These are phyloP conservation scores for Phaonia tiefii DNA, from an alignment of 2,888 invertebrate species.

Conservation along the genomic window DNA sequence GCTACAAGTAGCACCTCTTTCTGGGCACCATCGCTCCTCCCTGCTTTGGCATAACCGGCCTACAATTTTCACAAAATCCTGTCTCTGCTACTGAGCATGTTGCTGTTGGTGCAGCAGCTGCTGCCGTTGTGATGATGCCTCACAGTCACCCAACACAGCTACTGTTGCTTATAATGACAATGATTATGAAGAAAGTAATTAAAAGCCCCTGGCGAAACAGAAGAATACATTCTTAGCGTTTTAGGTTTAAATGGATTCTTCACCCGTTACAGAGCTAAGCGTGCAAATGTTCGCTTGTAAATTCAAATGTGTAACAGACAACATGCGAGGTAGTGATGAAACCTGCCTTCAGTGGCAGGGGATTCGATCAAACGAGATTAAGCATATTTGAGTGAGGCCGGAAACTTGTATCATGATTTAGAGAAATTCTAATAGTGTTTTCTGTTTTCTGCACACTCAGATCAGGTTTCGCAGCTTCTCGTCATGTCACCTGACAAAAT, in stretches of 20 bases:
- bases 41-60: conserved; percentile 20
- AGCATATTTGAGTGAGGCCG: no score
- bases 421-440: no score
- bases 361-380: no score
- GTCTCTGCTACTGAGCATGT: conserved; percentile 32
- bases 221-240: conserved; percentile 29
- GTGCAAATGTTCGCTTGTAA: background rate
- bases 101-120: conserved; percentile 41
- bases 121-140: conserved; percentile 51
- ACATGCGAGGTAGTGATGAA: background rate
- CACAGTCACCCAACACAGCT: conserved; percentile 69
- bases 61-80: conserved; percentile 53
- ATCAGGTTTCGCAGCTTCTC: no score
- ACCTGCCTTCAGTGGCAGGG: no score
- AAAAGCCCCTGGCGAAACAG: conserved; percentile 66
- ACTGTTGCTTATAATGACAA: conserved; percentile 68
- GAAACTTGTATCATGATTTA: no score
- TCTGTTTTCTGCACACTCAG: no score
- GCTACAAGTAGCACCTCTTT: conserved; percentile 12
- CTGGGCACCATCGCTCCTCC: background rate
- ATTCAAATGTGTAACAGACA: background rate
- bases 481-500: no score
- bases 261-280: background rate
- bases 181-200: conserved; percentile 69
- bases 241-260: conserved; percentile 37